phyloP scores from a whole-genome alignment of 2,113 vertebrate genomes.

The Cardinalis cardinalis region DNA sequence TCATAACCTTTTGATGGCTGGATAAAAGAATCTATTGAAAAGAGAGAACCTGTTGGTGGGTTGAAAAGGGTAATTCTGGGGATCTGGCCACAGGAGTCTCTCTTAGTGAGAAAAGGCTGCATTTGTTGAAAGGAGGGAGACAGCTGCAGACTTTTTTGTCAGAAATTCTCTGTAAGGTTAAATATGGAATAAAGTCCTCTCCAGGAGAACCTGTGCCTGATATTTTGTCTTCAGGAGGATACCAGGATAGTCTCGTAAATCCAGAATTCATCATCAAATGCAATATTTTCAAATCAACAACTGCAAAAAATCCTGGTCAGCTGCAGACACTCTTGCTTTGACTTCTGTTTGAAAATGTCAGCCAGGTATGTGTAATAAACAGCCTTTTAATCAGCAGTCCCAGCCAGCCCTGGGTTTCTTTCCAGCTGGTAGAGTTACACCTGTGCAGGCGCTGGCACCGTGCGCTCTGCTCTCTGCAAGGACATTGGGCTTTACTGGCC shows the following conservation, averaged over 20 bases:
- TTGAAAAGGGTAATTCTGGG: neutral
- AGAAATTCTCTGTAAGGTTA: neutral
- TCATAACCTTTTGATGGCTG: neutral
- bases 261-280: neutral
- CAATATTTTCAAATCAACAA: neutral
- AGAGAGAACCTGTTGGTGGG: neutral
- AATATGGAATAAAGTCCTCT: neutral
- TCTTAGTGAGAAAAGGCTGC: neutral
- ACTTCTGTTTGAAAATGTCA: neutral
- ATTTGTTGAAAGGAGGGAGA: neutral
- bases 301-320: neutral
- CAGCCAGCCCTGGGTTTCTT: neutral
- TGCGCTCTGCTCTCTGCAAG: neutral
- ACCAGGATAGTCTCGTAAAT: neutral
- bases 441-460: neutral
- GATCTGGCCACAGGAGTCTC: neutral
- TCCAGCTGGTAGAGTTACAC: neutral
- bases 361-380: neutral
- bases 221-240: neutral
- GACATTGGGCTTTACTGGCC: fast-evolving
- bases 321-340: neutral
- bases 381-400: neutral
- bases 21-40: neutral
- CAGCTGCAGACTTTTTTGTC: neutral
- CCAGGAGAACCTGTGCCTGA: neutral